phyloP scores from a whole-genome alignment of 2,888 invertebrate genomes.

The Sicus ferrugineus region DNA sequence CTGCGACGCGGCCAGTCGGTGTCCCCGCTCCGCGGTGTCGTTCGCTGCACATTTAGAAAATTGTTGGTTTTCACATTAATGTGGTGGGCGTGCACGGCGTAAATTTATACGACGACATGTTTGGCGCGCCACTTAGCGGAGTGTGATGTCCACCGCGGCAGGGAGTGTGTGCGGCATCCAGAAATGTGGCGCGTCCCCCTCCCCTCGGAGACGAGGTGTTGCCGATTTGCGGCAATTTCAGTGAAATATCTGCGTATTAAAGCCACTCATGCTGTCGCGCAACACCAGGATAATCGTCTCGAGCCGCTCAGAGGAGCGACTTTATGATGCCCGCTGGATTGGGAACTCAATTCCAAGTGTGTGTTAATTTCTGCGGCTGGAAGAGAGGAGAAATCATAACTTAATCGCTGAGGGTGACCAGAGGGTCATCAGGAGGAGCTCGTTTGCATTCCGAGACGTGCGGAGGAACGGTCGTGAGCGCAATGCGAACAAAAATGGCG shows the following conservation, averaged over 20 bases:
- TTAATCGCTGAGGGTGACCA: too few relatives aligned
- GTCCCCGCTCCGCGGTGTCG: constrained; percentile 46
- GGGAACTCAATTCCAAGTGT: not conserved
- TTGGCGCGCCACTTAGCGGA: constrained; percentile 34
- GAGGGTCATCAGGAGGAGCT: too few relatives aligned
- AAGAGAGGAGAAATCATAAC: too few relatives aligned
- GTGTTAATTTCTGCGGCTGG: constrained; percentile 10
- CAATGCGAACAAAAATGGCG: too few relatives aligned
- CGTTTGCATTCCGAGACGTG: too few relatives aligned
- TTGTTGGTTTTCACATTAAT: constrained; percentile 51
- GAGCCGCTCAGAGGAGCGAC: not conserved
- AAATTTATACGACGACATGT: constrained; percentile 50
- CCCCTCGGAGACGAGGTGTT: constrained; percentile 39
- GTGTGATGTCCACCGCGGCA: constrained; percentile 45
- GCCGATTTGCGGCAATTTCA: constrained; percentile 45
- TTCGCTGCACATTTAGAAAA: constrained; percentile 61
- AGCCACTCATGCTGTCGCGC: not conserved
- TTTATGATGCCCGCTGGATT: not conserved
- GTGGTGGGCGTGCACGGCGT: constrained; percentile 45
- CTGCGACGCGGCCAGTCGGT: not conserved
- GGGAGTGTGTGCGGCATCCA: not conserved
- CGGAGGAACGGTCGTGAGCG: too few relatives aligned
- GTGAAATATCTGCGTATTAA: constrained; percentile 44
- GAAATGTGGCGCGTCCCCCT: too few relatives aligned
- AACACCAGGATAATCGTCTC: not conserved